Conservation (phyloP, 2,113 vertebrate genomes). For the Halcyon malimbica region DNA sequence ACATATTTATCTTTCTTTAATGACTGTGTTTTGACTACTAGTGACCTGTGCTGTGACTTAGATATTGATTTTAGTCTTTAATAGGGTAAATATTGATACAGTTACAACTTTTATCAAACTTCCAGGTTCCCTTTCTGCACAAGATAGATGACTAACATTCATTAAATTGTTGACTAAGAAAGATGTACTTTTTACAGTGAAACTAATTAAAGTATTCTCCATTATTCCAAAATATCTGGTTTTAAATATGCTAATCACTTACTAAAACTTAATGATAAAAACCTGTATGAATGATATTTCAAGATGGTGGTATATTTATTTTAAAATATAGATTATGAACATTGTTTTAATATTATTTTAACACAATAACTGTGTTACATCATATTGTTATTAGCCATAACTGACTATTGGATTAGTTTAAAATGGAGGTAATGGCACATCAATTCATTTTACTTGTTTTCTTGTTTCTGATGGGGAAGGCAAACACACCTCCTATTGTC, state of each 20-base stretch:
- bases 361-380: background rate
- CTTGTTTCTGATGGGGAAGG: background rate
- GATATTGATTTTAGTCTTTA: constrained; percentile 25
- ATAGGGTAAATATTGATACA: constrained; percentile 1
- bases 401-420: background rate
- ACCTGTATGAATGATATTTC: background rate
- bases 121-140: background rate
- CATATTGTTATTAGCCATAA: background rate
- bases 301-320: background rate
- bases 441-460: background rate
- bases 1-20: constrained; percentile 16
- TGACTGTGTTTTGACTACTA: background rate
- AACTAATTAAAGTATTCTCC: background rate
- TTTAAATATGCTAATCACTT: background rate
- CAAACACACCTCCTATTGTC: background rate
- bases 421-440: background rate
- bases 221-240: background rate
- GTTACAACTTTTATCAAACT: background rate
- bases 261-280: background rate
- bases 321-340: background rate
- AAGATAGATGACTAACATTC: background rate
- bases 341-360: background rate
- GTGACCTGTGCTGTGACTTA: background rate
- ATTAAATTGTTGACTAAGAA: background rate
- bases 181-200: background rate